A percentile compares a stretch with the other conserved stretches of the same genome.
Conservation (phyloP, 2,888 invertebrate species). For the Ophioninae sp. region DNA sequence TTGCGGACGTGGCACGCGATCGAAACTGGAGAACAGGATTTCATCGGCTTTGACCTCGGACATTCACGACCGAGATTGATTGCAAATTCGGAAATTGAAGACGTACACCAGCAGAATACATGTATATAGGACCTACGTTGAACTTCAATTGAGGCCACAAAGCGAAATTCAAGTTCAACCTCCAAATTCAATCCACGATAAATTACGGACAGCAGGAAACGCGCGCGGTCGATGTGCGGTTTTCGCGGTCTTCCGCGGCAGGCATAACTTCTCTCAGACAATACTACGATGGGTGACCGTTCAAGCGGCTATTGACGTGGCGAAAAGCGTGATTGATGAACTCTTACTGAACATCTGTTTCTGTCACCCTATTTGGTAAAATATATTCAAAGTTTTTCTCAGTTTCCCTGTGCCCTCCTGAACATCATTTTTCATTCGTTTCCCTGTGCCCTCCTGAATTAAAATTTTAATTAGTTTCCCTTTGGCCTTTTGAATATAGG, state of each 20-base stretch:
- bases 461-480: no score
- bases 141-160: background rate
- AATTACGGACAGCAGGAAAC: background rate
- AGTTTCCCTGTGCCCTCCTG: background rate
- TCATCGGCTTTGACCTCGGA: background rate
- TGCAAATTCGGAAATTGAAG: conserved; percentile 22
- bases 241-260: background rate
- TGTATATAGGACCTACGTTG: background rate
- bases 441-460: no score
- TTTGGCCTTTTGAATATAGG: no score
- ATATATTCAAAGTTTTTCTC: background rate
- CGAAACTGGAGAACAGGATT: conserved; percentile 20
- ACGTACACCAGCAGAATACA: background rate
- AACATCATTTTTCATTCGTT: no score
- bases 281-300: background rate
- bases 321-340: background rate
- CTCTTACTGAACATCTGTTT: background rate
- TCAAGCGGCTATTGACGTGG: background rate
- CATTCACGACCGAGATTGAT: conserved; percentile 29
- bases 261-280: background rate
- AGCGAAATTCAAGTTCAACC: conserved; percentile 25
- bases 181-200: background rate
- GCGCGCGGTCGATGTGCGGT: background rate
- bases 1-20: conserved; percentile 1
- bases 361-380: background rate